Evolutionary conservation across 2,888 invertebrate species (phyloP), one percentile per base, ranked within the genome.

Genomic region (Hypolimnas misippus): DNA sequence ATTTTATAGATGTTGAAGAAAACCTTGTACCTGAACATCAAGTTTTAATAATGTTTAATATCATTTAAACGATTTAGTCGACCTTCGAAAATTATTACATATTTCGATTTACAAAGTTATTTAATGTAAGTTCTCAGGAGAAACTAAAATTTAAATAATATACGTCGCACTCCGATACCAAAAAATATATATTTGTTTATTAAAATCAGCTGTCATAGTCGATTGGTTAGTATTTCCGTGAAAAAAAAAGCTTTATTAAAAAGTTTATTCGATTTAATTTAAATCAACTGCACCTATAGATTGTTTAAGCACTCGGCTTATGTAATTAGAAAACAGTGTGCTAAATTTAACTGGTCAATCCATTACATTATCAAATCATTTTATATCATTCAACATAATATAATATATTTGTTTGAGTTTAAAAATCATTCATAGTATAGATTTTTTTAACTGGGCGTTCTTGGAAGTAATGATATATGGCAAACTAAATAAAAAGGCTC

Each of bases 41-140:
- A 12, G 12, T 8, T 33, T 33, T 7, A 2, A 33, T 33, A 33
- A 7, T 10, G 17, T 19, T 42, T 3, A 8, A 40, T 42, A 17
- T 0, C 10, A 42, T 17, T 42, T 10, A 42, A 42, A 42, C 17
- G 17, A 42, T 42, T 42, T 8, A 42, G 16, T 17, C 42, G 16
- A 3, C 42, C 42, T 42, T 19, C 42, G 17, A 10, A 33, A 17
- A 8, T 42, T 17, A 10, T 42, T 42, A 16, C 7, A 8, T 17
- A 42, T 42, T 40, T 40, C 40, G 40, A 7, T 40, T 14, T 40
- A n/a, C 7, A 40, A 40, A 40, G 40, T 40, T 40, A 40, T 40
- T 40, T 14, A 40, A 3, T 29, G 29, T 6, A 29, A 4, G 3
- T 29, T 29, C 29, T 29, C 3, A 6, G 10, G 8, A 8, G 2